Conservation (phyloP, 2,113 vertebrate genomes). For the Hassar affinis region DNA sequence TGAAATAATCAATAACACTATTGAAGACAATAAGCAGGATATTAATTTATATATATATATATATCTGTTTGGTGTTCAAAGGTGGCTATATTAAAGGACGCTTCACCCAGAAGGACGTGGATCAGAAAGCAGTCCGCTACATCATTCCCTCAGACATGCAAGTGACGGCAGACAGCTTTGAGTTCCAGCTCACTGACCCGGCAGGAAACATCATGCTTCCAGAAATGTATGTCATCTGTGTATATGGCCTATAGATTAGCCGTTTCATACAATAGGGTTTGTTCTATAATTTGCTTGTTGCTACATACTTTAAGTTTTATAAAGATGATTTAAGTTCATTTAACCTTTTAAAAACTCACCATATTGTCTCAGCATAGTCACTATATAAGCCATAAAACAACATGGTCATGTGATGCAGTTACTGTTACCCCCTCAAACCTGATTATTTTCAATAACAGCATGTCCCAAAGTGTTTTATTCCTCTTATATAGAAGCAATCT, state of each 20-base stretch:
- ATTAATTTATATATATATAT: not conserved
- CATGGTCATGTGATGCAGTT: not conserved
- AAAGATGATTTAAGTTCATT: not conserved
- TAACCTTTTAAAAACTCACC: not conserved
- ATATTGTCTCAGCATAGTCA: not conserved
- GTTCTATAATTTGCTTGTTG: not conserved
- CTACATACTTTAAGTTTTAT: not conserved
- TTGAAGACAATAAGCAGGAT: not conserved
- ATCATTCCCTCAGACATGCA: constrained; percentile 63
- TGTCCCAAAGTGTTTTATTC: too few relatives aligned
- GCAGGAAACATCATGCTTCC: constrained; percentile 68
- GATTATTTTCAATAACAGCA: not conserved
- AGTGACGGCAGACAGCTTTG: constrained; percentile 70
- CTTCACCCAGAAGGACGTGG: constrained; percentile 71
- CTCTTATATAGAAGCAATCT: too few relatives aligned
- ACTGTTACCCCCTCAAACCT: not conserved
- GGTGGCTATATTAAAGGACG: constrained; percentile 65
- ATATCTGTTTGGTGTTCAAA: constrained; percentile 44
- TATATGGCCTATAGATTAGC: not conserved
- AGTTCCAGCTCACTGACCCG: constrained; percentile 68
- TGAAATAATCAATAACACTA: not conserved
- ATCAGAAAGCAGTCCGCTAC: constrained; percentile 62
- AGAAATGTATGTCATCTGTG: constrained; percentile 60
- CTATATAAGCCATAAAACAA: not conserved
- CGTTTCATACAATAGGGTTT: not conserved